phyloP scores from a whole-genome alignment of 1,140 invertebrate genomes.

The Heliothis subflexa region DNA sequence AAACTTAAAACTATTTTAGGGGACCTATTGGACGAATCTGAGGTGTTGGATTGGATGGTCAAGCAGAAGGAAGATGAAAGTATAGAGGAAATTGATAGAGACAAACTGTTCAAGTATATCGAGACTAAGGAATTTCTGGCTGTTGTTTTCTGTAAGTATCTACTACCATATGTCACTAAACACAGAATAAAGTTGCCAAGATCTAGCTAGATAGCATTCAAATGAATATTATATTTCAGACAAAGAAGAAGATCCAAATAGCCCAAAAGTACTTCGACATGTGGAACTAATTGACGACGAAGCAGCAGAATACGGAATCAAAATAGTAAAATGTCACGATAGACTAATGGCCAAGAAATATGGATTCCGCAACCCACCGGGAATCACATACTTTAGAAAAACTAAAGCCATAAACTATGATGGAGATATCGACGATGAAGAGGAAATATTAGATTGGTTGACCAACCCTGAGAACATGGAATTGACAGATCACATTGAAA shows the following conservation, averaged over 20 bases:
- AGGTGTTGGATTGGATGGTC: constrained; percentile 96
- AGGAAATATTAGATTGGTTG: constrained; percentile 97
- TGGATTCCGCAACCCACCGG: constrained; percentile 95
- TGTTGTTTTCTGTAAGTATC: constrained; percentile 96
- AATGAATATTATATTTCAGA: constrained; percentile 86
- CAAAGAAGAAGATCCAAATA: constrained; percentile 93
- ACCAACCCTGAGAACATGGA: constrained; percentile 98
- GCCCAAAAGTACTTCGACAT: constrained; percentile 92
- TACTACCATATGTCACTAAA: not conserved
- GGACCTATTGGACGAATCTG: constrained; percentile 93
- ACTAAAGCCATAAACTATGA: constrained; percentile 96
- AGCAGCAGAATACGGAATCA: constrained; percentile 96
- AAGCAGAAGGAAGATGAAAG: constrained; percentile 97
- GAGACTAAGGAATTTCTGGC: constrained; percentile 96
- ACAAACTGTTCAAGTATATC: constrained; percentile 94
- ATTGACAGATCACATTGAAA: constrained; percentile 96
- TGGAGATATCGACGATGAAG: constrained; percentile 97
- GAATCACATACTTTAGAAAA: constrained; percentile 96
- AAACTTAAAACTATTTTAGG: constrained; percentile 88
- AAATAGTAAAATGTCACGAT: constrained; percentile 96
- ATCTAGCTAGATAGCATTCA: constrained; percentile 14
- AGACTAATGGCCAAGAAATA: constrained; percentile 97
- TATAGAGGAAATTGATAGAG: constrained; percentile 96
- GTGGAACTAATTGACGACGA: constrained; percentile 97
- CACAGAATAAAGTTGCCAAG: not conserved